Evolutionary conservation across 2,113 vertebrate species (phyloP), one percentile per base, ranked within the genome.

Genomic region (Carassius gibelio): DNA sequence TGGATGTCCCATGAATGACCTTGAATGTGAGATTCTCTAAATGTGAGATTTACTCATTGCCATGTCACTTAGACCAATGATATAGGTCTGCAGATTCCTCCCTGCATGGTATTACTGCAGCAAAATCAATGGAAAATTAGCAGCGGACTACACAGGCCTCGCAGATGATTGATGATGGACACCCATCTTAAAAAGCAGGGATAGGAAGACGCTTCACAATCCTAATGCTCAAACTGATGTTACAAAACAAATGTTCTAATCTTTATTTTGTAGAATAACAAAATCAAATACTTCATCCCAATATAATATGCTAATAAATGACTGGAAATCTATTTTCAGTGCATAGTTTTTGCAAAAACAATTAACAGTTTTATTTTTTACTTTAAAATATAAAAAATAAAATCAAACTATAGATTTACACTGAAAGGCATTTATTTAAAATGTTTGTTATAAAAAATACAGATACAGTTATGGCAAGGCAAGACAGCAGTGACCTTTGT

Each of bases 121-220:
- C 9, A 69, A 75, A 88, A 86, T 83, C 80, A 83, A 83, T 88
- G 17, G 42, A 30, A 88, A 86, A 84, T 86, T 86, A 88, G 75
- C 75, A 83, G 59, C 81, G 61, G 75, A 82, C 52, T 68, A 77
- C 86, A 81, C 76, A 77, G 45, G 74, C 69, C 62, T 81, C 3
- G 11, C 45, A 88, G 75, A 85, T 85, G 77, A 84, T 86, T 86
- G 62, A 89, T 84, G 71, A 71, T 75, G 57, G 81, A 85, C 83
- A 48, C 2, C 10, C 17, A 75, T 77, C 64, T 78, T 81, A 74
- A 88, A 88, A 83, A 82, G 77, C 82, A 86, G 62, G 57, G n/a
- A 52, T 86, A 57, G 13, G 30, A 48, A 45, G 42, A 9, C 8
- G 8, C 42, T 45, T 42, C 42, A 8, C 42, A 42, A 42, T 42